phyloP scores from a whole-genome alignment of 2,888 invertebrate species.

The Tupiocoris notatus region DNA sequence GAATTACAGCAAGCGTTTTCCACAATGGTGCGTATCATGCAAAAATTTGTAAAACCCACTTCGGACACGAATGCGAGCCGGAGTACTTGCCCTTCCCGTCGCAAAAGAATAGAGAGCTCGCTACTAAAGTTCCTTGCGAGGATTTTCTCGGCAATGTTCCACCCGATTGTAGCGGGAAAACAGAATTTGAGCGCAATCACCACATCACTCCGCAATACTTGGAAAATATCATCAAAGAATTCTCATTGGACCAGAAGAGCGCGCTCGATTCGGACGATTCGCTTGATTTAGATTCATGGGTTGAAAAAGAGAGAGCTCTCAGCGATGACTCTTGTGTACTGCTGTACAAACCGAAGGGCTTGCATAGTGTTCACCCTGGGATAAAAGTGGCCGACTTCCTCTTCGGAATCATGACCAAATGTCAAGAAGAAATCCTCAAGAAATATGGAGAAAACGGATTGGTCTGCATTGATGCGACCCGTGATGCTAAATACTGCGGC shows the following conservation, averaged over 20 bases:
- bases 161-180: not conserved
- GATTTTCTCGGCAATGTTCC: slow-evolving; percentile 1
- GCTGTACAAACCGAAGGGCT: slow-evolving; percentile 13
- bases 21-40: too few species aligned
- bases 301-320: not conserved
- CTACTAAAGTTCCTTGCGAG: slow-evolving; percentile 23
- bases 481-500: slow-evolving; percentile 47
- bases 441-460: slow-evolving; percentile 47
- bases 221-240: slow-evolving; percentile 10
- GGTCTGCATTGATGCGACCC: slow-evolving; percentile 50
- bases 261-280: slow-evolving; percentile 3
- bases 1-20: too few species aligned
- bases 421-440: slow-evolving; percentile 48
- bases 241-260: slow-evolving; percentile 17
- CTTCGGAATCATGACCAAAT: slow-evolving; percentile 49
- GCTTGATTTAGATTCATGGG: not conserved
- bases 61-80: slow-evolving; percentile 14
- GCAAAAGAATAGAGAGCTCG: not conserved
- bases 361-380: slow-evolving; percentile 45
- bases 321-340: slow-evolving; percentile 16
- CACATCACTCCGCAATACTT: slow-evolving; percentile 8
- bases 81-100: slow-evolving; percentile 15
- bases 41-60: slow-evolving; percentile 21
- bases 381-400: slow-evolving; percentile 48
- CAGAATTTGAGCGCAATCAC: not conserved